A percentile compares a stretch with the other conserved stretches of the same genome.
Conservation (phyloP, 2,113 vertebrate genomes). For the Oreochromis spilurus region DNA sequence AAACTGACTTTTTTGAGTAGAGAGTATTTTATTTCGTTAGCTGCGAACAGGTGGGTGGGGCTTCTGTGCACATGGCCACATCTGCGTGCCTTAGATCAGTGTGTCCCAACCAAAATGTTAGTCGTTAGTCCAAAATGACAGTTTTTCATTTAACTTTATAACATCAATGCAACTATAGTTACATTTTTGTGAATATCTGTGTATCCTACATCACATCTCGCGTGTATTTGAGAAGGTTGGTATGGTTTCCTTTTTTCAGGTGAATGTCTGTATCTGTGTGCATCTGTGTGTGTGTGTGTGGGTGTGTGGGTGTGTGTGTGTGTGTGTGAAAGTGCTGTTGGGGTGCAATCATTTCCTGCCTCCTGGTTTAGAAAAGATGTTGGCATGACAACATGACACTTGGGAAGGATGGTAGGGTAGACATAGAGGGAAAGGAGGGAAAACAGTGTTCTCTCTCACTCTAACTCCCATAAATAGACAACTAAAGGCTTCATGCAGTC, state of each 20-base stretch:
- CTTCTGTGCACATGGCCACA: no score
- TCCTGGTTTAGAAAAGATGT: conserved; percentile 36
- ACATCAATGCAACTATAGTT: no score
- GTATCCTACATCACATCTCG: background rate
- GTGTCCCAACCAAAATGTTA: no score
- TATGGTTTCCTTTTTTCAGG: background rate
- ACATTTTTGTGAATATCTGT: background rate
- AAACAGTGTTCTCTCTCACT: conserved; percentile 4
- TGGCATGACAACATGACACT: conserved; percentile 61
- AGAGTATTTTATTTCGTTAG: background rate
- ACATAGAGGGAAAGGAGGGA: conserved; percentile 18
- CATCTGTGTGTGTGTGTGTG: background rate
- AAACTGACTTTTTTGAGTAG: background rate
- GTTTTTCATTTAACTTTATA: no score
- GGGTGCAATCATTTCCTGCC: conserved; percentile 38
- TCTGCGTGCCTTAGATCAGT: no score
- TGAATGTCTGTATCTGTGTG: background rate
- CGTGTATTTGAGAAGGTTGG: background rate
- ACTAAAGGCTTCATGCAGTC: conserved; percentile 1
- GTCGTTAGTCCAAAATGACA: no score
- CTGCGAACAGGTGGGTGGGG: background rate
- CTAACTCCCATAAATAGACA: conserved; percentile 29
- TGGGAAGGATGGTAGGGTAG: conserved; percentile 33
- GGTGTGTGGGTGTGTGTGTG: background rate
- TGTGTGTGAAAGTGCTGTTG: background rate